These are phyloP conservation scores for Microvelia longipes DNA, from an alignment of 1,140 invertebrate genomes.

Conservation along the genomic window DNA sequence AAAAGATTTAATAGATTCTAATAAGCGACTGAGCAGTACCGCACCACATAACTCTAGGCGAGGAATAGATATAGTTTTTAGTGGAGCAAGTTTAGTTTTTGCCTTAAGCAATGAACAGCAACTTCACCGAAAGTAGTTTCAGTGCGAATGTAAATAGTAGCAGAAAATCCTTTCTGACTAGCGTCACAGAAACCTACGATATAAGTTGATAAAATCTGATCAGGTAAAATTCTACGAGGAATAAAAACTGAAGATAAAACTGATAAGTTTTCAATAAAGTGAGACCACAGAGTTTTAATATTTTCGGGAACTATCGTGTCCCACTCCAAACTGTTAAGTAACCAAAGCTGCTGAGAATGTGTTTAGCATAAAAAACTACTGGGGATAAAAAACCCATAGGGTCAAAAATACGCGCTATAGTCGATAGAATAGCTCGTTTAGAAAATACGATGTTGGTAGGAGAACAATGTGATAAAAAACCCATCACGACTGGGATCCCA, in stretches of 20 bases:
- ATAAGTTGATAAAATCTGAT: conserved; percentile 10
- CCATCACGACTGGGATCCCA: conserved; percentile 16
- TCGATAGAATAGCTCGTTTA: conserved; percentile 26
- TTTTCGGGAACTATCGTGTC: conserved; percentile 17
- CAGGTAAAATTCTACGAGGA: background rate
- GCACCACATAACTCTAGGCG: conserved; percentile 32
- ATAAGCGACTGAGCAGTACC: conserved; percentile 20
- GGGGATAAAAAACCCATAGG: conserved; percentile 30
- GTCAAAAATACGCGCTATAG: conserved; percentile 29
- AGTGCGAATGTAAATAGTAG: conserved; percentile 19
- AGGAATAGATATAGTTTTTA: conserved; percentile 28
- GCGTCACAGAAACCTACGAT: conserved; percentile 27
- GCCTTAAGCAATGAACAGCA: conserved; percentile 20
- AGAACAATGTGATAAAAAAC: background rate
- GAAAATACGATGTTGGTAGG: conserved; percentile 11
- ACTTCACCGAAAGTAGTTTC: background rate
- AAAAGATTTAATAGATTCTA: conserved; percentile 3
- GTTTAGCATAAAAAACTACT: conserved; percentile 26
- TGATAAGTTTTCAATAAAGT: conserved; percentile 10
- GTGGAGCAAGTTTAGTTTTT: conserved; percentile 30
- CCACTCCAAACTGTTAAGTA: conserved; percentile 20
- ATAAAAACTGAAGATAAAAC: background rate
- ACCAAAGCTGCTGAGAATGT: conserved; percentile 11
- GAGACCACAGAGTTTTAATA: conserved; percentile 13
- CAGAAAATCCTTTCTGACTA: conserved; percentile 22